Conservation (phyloP, 1,140 invertebrate species). For the Parasteatoda tepidariorum region DNA sequence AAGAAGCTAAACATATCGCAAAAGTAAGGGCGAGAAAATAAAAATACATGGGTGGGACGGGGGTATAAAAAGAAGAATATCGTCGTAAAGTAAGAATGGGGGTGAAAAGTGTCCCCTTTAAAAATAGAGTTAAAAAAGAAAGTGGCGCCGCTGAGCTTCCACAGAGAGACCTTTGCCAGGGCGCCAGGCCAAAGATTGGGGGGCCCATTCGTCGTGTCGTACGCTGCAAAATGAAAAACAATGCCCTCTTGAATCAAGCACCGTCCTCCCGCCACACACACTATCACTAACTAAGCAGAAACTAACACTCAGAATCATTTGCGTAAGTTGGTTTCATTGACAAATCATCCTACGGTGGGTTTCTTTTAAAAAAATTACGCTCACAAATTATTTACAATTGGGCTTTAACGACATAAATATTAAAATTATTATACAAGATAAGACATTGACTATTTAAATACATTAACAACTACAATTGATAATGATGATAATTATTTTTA, state of each 20-base stretch:
- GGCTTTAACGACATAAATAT: too few species aligned
- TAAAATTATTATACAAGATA: too few species aligned
- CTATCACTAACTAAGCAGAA: not conserved
- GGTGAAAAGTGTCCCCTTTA: conserved; percentile 41
- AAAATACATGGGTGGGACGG: conserved; percentile 3
- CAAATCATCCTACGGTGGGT: too few species aligned
- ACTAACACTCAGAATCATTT: too few species aligned
- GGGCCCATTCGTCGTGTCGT: conserved; percentile 5
- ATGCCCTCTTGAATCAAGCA: conserved; percentile 20
- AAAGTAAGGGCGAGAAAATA: conserved; percentile 18
- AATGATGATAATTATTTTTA: too few species aligned
- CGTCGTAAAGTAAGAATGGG: conserved; percentile 26
- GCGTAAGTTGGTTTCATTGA: too few species aligned
- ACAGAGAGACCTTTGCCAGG: conserved; percentile 10
- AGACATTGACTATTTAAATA: too few species aligned
- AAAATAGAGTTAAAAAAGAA: conserved; percentile 49
- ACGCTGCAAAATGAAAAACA: conserved; percentile 10
- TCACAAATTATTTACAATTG: too few species aligned
- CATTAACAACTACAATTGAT: too few species aligned
- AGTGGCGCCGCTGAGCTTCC: conserved; percentile 37
- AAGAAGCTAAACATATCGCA: conserved; percentile 43
- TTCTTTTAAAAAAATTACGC: too few species aligned
- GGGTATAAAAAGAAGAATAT: conserved; percentile 11
- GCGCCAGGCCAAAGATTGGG: conserved; percentile 16
- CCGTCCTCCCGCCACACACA: conserved; percentile 8